A percentile compares a stretch with the other conserved stretches of the same genome.
Evolutionary conservation across 1,140 invertebrate species (phyloP).

Genomic region (Drosophila lacertosa): DNA sequence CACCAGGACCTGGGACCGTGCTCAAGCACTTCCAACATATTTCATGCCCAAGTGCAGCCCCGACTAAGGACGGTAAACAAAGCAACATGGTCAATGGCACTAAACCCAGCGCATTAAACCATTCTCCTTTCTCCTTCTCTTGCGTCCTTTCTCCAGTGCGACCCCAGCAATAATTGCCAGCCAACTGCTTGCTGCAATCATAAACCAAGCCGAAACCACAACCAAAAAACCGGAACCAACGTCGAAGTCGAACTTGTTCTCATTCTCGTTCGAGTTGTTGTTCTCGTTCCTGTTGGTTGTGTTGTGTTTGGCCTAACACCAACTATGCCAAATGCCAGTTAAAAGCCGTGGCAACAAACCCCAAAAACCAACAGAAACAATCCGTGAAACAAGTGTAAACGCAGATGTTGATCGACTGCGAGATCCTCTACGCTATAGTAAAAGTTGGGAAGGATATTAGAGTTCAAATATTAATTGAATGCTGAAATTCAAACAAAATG

Average conservation of each 20-base stretch:
- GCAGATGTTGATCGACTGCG: slow-evolving; percentile 10
- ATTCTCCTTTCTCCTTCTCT: neutral
- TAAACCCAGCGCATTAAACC: slow-evolving; percentile 65
- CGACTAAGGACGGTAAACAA: slow-evolving; percentile 48
- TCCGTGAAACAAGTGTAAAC: slow-evolving; percentile 23
- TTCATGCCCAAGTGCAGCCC: slow-evolving; percentile 69
- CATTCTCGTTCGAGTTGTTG: neutral
- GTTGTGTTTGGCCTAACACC: slow-evolving; percentile 3
- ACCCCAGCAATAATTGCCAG: slow-evolving; percentile 63
- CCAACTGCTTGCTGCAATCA: slow-evolving; percentile 71
- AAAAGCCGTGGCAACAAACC: slow-evolving; percentile 47
- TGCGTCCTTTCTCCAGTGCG: neutral
- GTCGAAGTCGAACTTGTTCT: neutral
- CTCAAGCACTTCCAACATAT: slow-evolving; percentile 65
- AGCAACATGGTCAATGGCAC: slow-evolving; percentile 63
- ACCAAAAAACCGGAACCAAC: slow-evolving; percentile 14
- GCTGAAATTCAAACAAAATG: no score
- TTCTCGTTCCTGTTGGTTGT: neutral
- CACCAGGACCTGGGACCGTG: slow-evolving; percentile 2
- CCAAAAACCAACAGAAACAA: slow-evolving; percentile 41
- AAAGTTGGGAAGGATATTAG: no score
- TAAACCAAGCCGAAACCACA: slow-evolving; percentile 47
- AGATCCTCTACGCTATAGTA: slow-evolving; percentile 14
- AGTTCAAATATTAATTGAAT: no score
- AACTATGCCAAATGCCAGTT: slow-evolving; percentile 48